Evolutionary conservation across 2,797 vertebrate genomes (phyloP), one percentile per base, ranked within the genome.

Genomic region (Aphelocoma californica): DNA sequence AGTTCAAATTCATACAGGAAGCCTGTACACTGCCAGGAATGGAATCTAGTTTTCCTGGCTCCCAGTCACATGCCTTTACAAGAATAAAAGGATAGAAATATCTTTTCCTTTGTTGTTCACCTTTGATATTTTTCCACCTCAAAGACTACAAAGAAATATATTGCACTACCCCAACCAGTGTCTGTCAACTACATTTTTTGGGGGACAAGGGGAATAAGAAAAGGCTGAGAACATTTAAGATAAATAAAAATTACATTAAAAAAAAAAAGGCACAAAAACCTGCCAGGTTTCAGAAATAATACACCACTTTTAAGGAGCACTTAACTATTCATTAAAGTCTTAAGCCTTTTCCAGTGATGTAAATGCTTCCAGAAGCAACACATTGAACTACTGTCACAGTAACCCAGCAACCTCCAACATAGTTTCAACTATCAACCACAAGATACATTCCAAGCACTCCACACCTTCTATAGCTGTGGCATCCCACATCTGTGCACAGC

Each of bases 31-130:
- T 88, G 86, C 81, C 89, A 86, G 20, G 75, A 86, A 88, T 77
- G 80, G 77, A 95, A 93, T 86, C 75, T 48, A 18, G 38, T 93
- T 90, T 95, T 92, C 64, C 80, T 88, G 89, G 75, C 80, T 96
- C 67, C 48, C 60, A 71, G 62, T 82, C 36, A 6, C 82, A 93
- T 79, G 93, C 80, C 89, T 85, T 71, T 60, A 85, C 42, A 85
- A 64, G 86, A 92, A 92, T 53, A 92, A 93, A 87, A 74, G 61
- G 74, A 84, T 74, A 74, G 32, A 66, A 84, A 58, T 78, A 79
- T 54, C 7, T 89, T 84, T 80, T n/a, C 84, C 82, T 87, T 70
- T 48, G 44, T 40, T 93, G 70, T 62, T 90, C 82, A 87, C 86
- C 82, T 94, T 56, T 60, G 62, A 86, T 72, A 67, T 58, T 75